These are phyloP conservation scores for Tuberolachnus salignus DNA, from an alignment of 2,888 invertebrate species.

Conservation along the genomic window DNA sequence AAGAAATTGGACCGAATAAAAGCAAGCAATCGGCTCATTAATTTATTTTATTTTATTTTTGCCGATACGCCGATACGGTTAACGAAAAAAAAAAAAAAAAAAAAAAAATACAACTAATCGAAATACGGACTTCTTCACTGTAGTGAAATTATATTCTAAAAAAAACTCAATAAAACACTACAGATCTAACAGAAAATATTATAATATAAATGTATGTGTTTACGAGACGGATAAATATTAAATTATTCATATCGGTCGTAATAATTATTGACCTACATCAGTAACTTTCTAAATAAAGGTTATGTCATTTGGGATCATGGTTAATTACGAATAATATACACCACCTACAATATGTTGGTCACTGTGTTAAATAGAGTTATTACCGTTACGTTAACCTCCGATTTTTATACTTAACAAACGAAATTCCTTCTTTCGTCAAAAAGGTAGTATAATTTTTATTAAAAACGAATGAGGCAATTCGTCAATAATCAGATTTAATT, in stretches of 20 bases:
- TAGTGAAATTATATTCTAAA: too few species aligned
- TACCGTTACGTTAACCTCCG: constrained; percentile 44
- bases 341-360: constrained; percentile 5
- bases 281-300: constrained; percentile 41
- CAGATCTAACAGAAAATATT: too few species aligned
- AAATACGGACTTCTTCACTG: too few species aligned
- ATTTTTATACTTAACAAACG: neutral
- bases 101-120: too few species aligned
- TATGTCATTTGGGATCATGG: constrained; percentile 41
- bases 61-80: neutral
- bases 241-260: constrained; percentile 22
- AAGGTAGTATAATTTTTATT: too few species aligned
- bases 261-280: constrained; percentile 42
- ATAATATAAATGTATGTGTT: neutral
- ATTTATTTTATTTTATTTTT: neutral
- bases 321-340: constrained; percentile 1
- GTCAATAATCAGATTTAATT: too few species aligned
- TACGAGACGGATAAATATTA: neutral
- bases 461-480: too few species aligned
- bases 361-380: constrained; percentile 26
- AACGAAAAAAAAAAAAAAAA: too few species aligned
- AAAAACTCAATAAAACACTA: too few species aligned
- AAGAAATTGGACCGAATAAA: too few species aligned
- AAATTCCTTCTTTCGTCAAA: neutral
- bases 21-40: neutral